Base-by-base conservation (phyloP, 2,888 invertebrate species). In the Drosophila tripunctata region DNA sequence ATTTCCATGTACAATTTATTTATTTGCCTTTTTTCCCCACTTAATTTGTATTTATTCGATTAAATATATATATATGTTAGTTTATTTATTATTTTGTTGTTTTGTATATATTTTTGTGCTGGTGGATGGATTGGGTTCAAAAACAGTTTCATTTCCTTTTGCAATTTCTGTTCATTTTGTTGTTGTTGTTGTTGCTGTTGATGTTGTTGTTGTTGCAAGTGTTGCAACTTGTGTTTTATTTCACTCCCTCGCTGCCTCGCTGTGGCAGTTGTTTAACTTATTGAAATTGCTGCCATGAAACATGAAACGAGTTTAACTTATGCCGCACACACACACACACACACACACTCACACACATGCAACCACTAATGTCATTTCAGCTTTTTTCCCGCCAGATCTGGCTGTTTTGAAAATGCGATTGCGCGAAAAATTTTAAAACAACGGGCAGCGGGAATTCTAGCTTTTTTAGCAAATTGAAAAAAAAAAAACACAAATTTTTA, bases 81-180 rank as follows among this genome's bases (percentile, higher is more conserved):
- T 54, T 43, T 50, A 51, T 17, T 60, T 58, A n/a, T 56, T 6
- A 35, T 51, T 24, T 50, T 69, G 17, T 47, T 41, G 12, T 12
- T 41, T 38, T 38, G 2, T 38, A 12, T 19, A 38, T 50, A 17
- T 45, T 31, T 65, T 45, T 66, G n/a, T n/a, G n/a, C n/a, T 78
- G 64, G 58, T 80, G 80, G 80, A 81, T 81, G 80, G 80, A 86
- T 74, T 87, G 62, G 78, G 75, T 77, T 70, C 62, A 67, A 57
- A 56, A 70, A 74, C 75, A 68, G 66, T 70, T 73, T 41, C 52
- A 57, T 48, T 54, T 65, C 43, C 22, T 51, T 12, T n/a, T 56
- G 22, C 21, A 24, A 27, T 31, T 48, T 21, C 15, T 41, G 44
- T 12, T 36, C 27, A n/a, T 30, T 33, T 36, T 40, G 21, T 12